Conservation (phyloP, 2,888 invertebrate genomes). For the Drosophila robusta region DNA sequence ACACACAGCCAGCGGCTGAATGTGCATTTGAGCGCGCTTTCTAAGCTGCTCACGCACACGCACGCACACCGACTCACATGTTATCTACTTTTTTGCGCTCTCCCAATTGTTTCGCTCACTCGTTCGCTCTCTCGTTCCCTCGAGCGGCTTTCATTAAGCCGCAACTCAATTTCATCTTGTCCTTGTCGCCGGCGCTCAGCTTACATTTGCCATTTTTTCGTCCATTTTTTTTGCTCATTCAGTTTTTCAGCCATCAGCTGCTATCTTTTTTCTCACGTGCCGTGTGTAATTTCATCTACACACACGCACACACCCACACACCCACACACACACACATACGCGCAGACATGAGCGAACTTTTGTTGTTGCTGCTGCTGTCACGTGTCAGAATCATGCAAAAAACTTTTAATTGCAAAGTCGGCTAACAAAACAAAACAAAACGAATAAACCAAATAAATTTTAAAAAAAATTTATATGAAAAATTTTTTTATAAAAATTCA, state of each 20-base stretch:
- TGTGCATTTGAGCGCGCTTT: constrained; percentile 62
- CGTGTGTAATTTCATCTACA: constrained; percentile 57
- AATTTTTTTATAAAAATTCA: constrained; percentile 12
- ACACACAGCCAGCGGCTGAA: constrained; percentile 11
- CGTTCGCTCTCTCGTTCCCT: neutral
- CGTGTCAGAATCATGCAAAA: constrained; percentile 60
- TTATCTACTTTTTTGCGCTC: no score
- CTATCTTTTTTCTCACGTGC: constrained; percentile 29
- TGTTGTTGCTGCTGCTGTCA: constrained; percentile 41
- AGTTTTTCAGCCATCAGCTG: constrained; percentile 17
- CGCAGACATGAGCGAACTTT: constrained; percentile 21
- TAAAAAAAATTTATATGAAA: constrained; percentile 11
- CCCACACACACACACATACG: constrained; percentile 5
- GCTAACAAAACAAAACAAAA: constrained; percentile 32
- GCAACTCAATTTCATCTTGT: constrained; percentile 63
- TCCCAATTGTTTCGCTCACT: neutral
- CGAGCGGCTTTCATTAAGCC: constrained; percentile 61
- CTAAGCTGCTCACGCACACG: constrained; percentile 43
- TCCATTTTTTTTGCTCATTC: constrained; percentile 9
- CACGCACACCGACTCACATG: neutral
- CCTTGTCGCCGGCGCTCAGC: constrained; percentile 52
- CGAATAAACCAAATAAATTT: no score
- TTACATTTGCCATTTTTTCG: constrained; percentile 30
- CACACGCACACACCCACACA: constrained; percentile 22
- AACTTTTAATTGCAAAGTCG: constrained; percentile 68